phyloP scores from a whole-genome alignment of 1,140 invertebrate genomes.

The Brachionus plicatilis region DNA sequence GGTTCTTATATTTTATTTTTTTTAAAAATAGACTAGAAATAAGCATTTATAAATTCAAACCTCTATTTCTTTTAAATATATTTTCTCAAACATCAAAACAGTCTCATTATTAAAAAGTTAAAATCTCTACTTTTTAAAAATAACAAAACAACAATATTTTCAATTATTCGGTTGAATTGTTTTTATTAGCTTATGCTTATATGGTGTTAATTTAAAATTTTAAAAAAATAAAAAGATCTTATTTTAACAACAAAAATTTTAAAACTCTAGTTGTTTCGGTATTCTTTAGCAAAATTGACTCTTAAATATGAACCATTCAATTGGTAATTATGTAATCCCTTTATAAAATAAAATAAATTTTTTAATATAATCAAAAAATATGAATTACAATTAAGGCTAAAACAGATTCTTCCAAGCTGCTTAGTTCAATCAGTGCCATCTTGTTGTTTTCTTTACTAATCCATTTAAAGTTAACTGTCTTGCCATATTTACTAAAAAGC shows the following conservation, averaged over 20 bases:
- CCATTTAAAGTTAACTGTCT: conserved; percentile 40
- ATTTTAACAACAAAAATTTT: neutral
- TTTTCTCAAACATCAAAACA: neutral
- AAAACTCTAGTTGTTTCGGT: conserved; percentile 11
- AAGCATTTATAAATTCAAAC: neutral
- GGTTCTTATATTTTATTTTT: conserved; percentile 23
- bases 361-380: neutral
- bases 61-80: neutral
- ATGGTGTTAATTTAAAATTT: neutral
- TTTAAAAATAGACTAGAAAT: conserved; percentile 36
- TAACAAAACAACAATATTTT: conserved; percentile 17
- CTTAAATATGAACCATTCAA: conserved; percentile 37
- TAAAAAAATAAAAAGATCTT: neutral
- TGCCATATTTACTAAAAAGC: conserved; percentile 38
- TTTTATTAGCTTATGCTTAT: neutral
- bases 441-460: conserved; percentile 86
- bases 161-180: neutral
- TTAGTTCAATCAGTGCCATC: conserved; percentile 95
- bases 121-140: neutral
- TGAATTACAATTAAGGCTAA: conserved; percentile 71
- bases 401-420: conserved; percentile 87
- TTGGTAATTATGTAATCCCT: conserved; percentile 28
- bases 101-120: neutral
- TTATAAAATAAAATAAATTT: neutral
- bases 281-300: conserved; percentile 38